Percentiles rank a stretch among this genome's conserved stretches.
phyloP scores from a whole-genome alignment of 2,113 vertebrate species.

The Protobothrops mucrosquamatus region DNA sequence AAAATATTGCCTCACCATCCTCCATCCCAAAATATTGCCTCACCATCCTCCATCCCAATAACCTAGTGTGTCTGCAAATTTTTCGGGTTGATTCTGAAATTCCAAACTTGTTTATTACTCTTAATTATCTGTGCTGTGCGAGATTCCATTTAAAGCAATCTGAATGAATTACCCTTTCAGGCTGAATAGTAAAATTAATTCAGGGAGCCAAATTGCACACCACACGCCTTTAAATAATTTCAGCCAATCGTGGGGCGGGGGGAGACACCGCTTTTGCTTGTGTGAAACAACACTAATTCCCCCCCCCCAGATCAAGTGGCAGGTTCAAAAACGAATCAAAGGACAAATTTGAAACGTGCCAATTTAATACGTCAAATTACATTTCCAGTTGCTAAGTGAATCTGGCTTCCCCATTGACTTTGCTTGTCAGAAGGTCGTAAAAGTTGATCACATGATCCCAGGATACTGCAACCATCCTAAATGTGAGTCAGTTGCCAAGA shows the following conservation, averaged over 20 bases:
- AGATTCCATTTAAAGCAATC: neutral
- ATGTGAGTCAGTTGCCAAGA: no score
- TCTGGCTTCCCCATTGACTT: no score
- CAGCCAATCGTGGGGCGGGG: neutral
- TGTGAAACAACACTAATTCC: no score
- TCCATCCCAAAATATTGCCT: neutral
- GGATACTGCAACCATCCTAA: no score
- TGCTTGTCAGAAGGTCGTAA: no score
- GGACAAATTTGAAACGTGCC: no score
- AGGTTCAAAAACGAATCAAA: no score
- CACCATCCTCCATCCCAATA: neutral
- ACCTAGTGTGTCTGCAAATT: neutral
- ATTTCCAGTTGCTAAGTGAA: no score
- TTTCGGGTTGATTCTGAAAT: neutral
- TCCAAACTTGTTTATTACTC: neutral
- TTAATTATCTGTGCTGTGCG: neutral
- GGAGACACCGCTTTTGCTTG: no score
- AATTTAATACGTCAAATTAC: no score
- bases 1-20: neutral
- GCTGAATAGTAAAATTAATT: neutral
- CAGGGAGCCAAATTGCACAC: neutral
- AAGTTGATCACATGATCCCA: no score
- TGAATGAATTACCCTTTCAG: neutral
- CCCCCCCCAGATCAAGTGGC: no score
- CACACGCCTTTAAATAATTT: neutral